Base-by-base conservation (phyloP, 1,140 invertebrate genomes). In the Drosophila melanogaster region DNA sequence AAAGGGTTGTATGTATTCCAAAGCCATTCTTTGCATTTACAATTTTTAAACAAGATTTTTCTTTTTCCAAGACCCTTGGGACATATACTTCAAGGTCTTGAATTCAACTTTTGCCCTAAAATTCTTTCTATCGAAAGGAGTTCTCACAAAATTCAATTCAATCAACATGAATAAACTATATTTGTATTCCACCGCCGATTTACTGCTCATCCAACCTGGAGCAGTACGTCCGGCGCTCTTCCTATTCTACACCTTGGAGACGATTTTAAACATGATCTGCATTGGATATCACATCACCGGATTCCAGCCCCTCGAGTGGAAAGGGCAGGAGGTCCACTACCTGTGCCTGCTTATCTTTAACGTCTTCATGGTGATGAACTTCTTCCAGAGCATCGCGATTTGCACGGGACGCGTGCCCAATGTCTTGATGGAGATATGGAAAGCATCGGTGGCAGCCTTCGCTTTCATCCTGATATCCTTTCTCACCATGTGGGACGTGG, bases 351-450 rank as follows among this genome's bases (percentile, higher is more conserved):
- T 35, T 3, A 17, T 14, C 10, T 77, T 76, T 26, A 57, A 76
- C 40, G 14, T 30, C 0, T 77, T 61, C n/a, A 69, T 76, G 43
- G 72, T 69, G 14, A 14, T 61, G 12, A 77, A 72, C 19, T 37
- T 59, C 4, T 77, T 77, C 14, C 72, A 76, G 50, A 77, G 74
- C 53, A 19, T 77, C 15, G 60, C 51, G 8, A 17, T 77, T 10
- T 77, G 72, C 37, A 77, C 74, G 22, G 74, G 74, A 0, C 26
- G 60, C 12, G 19, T 4, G 3, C 72, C 72, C 2, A 43, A n/a
- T 0, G 11, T 76, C 6, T 12, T 5, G 17, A 0, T 35, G 26
- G 74, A 77, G 35, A 51, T 77, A 1, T 4, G 19, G 1, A 76
- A 60, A 50, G 14, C 72, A 3, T 44, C 11, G 19, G 15, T 50